Evolutionary conservation across 2,888 invertebrate genomes (phyloP).

Genomic region (Habrosyne pyritoides): DNA sequence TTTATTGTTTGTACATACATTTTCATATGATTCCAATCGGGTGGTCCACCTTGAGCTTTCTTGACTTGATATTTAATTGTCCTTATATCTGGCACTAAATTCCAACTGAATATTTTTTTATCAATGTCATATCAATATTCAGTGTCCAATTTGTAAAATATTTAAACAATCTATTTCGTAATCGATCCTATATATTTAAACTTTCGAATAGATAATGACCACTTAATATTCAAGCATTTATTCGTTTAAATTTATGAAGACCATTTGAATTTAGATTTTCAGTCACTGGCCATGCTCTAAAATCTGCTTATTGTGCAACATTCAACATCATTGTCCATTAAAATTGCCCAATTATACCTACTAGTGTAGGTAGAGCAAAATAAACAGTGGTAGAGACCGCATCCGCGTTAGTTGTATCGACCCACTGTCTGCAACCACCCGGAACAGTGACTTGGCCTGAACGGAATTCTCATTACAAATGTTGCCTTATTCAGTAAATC

Average conservation of each 20-base stretch:
- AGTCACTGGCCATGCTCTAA: neutral
- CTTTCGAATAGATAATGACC: neutral
- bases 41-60: slow-evolving; percentile 43
- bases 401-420: slow-evolving; percentile 11
- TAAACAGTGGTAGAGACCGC: neutral
- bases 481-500: slow-evolving; percentile 34
- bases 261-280: neutral
- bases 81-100: slow-evolving; percentile 40
- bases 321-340: neutral
- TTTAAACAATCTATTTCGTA: neutral
- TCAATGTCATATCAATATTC: slow-evolving; percentile 26
- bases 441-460: slow-evolving; percentile 42
- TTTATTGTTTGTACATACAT: slow-evolving; percentile 45
- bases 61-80: slow-evolving; percentile 33
- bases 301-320: neutral
- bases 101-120: slow-evolving; percentile 20
- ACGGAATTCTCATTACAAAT: slow-evolving; percentile 38
- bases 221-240: neutral
- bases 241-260: neutral
- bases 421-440: slow-evolving; percentile 32
- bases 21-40: slow-evolving; percentile 37
- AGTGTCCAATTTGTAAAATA: neutral
- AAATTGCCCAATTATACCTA: neutral
- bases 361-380: neutral
- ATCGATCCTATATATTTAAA: neutral